phyloP scores from a whole-genome alignment of 2,113 vertebrate genomes.

The Bungarus multicinctus region DNA sequence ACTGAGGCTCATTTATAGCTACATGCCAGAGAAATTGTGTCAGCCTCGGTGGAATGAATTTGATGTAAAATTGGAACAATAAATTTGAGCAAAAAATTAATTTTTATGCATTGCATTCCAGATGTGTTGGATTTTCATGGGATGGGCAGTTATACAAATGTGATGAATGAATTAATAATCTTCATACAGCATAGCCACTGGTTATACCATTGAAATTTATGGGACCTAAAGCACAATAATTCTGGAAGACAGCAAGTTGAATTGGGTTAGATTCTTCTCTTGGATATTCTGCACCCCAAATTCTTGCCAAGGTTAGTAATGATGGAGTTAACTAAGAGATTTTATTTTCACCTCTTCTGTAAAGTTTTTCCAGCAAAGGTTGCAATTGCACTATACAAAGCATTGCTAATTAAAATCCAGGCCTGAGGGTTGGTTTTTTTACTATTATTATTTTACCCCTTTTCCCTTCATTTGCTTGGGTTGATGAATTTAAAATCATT shows the following conservation, averaged over 20 bases:
- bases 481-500: not conserved
- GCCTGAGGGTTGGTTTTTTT: not conserved
- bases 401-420: conserved; percentile 13
- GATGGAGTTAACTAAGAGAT: not conserved
- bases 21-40: not conserved
- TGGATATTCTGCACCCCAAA: not conserved
- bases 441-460: not conserved
- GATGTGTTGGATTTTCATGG: not conserved
- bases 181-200: not conserved
- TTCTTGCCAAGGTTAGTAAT: not conserved
- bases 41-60: not conserved
- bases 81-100: not conserved
- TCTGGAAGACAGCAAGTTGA: not conserved
- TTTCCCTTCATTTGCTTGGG: not conserved
- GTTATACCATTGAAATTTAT: not conserved
- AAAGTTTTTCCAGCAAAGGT: not conserved
- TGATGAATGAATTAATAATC: not conserved
- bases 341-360: not conserved
- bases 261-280: not conserved
- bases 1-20: not conserved
- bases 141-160: not conserved
- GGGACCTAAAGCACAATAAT: not conserved
- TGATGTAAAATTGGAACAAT: not conserved
- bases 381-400: not conserved
- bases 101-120: not conserved